Conservation (phyloP, 2,888 invertebrate genomes). For the Oscheius sp. region DNA sequence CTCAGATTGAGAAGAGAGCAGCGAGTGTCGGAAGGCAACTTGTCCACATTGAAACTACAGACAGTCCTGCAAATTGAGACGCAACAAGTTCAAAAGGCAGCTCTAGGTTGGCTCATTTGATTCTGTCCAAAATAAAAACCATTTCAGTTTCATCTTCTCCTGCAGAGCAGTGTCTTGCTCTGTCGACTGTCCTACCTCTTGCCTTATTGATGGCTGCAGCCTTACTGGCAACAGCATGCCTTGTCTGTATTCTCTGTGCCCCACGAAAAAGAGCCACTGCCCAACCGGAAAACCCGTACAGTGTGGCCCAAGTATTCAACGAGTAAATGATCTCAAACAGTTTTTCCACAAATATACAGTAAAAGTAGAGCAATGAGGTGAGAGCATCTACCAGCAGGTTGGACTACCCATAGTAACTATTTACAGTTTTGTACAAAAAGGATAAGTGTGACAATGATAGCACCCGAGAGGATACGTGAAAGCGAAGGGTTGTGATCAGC, state of each 20-base stretch:
- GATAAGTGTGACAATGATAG: slow-evolving; percentile 10
- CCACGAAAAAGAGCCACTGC: slow-evolving; percentile 15
- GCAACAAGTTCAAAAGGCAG: slow-evolving; percentile 55
- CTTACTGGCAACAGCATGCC: slow-evolving; percentile 14
- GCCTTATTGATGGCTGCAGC: slow-evolving; percentile 21
- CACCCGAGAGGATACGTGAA: slow-evolving; percentile 10
- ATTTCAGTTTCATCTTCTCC: slow-evolving; percentile 21
- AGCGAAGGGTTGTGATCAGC: slow-evolving; percentile 24
- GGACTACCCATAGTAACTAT: slow-evolving; percentile 24
- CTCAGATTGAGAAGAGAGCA: slow-evolving; percentile 43
- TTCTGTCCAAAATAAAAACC: neutral
- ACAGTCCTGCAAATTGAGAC: slow-evolving; percentile 61
- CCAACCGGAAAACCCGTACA: slow-evolving; percentile 11
- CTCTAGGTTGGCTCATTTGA: slow-evolving; percentile 49
- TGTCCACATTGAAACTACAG: slow-evolving; percentile 49
- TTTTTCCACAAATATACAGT: slow-evolving; percentile 16
- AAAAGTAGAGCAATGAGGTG: slow-evolving; percentile 21
- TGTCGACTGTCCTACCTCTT: slow-evolving; percentile 22
- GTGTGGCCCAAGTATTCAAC: slow-evolving; percentile 22
- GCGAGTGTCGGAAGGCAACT: slow-evolving; percentile 10
- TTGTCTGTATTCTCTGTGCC: slow-evolving; percentile 23
- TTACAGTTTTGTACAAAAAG: slow-evolving; percentile 13
- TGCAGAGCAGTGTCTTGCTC: slow-evolving; percentile 22
- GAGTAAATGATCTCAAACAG: slow-evolving; percentile 27
- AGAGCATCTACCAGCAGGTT: slow-evolving; percentile 14